Evolutionary conservation across 2,888 invertebrate species (phyloP).

Genomic region (Pollenia amentaria): DNA sequence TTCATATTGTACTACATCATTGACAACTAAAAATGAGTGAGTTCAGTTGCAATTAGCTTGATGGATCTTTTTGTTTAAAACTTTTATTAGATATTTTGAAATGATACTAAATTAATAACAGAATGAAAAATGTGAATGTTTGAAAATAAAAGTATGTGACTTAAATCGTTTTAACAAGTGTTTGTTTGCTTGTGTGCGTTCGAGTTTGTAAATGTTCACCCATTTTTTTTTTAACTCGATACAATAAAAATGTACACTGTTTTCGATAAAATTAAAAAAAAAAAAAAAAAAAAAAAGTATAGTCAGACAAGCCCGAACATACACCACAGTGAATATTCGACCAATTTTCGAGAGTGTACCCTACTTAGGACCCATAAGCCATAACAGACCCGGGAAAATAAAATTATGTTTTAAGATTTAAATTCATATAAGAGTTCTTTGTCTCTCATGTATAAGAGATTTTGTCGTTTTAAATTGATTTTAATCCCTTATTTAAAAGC

Average conservation of each 20-base stretch:
- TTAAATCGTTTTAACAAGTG: constrained; percentile 26
- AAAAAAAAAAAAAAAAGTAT: background rate
- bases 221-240: constrained; percentile 17
- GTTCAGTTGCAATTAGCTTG: background rate
- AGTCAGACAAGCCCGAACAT: no score
- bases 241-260: constrained; percentile 26
- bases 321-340: no score
- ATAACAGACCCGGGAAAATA: no score
- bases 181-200: background rate
- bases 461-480: no score
- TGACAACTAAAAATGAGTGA: background rate
- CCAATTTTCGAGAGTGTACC: no score
- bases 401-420: no score
- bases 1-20: constrained; percentile 33
- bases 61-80: constrained; percentile 3
- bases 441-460: no score
- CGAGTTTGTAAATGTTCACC: constrained; percentile 15
- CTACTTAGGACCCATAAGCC: no score
- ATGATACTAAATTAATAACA: constrained; percentile 61
- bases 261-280: background rate
- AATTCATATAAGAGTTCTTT: no score
- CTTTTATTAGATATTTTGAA: constrained; percentile 52
- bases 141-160: constrained; percentile 33
- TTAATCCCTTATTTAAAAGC: no score
- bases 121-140: constrained; percentile 22